Percentiles rank a stretch among this genome's conserved stretches.
These are phyloP conservation scores for Syrista parreyssii DNA, from an alignment of 2,888 invertebrate species.

Conservation along the genomic window DNA sequence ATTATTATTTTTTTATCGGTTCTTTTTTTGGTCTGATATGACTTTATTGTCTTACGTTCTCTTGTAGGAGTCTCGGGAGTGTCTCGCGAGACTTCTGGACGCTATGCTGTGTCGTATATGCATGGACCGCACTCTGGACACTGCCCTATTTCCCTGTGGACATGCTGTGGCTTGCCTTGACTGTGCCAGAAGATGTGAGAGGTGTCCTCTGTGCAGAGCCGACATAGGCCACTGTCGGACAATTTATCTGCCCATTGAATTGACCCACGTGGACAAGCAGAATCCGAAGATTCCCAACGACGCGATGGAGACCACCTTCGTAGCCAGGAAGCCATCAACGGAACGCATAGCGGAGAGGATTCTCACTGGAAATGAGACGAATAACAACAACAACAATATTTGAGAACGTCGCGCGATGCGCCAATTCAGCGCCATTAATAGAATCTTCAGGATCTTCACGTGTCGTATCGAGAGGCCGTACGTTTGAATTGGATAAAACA, in stretches of 20 bases:
- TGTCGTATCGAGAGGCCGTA: slow-evolving; percentile 46
- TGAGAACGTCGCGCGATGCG: slow-evolving; percentile 45
- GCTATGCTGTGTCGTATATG: slow-evolving; percentile 88
- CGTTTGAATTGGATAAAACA: background rate
- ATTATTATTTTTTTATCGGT: background rate
- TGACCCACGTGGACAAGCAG: slow-evolving; percentile 62
- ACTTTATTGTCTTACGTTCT: slow-evolving; percentile 20
- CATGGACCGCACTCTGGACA: slow-evolving; percentile 86
- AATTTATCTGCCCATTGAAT: slow-evolving; percentile 77
- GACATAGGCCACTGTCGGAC: slow-evolving; percentile 77
- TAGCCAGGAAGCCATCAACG: slow-evolving; percentile 38
- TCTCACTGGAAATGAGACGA: slow-evolving; percentile 34
- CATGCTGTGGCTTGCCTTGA: slow-evolving; percentile 85
- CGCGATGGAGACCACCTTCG: slow-evolving; percentile 37
- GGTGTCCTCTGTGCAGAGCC: slow-evolving; percentile 81
- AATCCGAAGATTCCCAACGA: slow-evolving; percentile 46
- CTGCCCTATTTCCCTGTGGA: slow-evolving; percentile 88
- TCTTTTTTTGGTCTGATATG: background rate
- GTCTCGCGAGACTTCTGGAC: slow-evolving; percentile 70
- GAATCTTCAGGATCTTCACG: slow-evolving; percentile 49
- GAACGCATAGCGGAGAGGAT: slow-evolving; percentile 38
- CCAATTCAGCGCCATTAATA: slow-evolving; percentile 38
- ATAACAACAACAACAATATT: slow-evolving; percentile 41
- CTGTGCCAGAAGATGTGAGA: slow-evolving; percentile 80
- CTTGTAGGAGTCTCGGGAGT: slow-evolving; percentile 69